phyloP scores from a whole-genome alignment of 2,888 invertebrate genomes.

The Netelia melanura region DNA sequence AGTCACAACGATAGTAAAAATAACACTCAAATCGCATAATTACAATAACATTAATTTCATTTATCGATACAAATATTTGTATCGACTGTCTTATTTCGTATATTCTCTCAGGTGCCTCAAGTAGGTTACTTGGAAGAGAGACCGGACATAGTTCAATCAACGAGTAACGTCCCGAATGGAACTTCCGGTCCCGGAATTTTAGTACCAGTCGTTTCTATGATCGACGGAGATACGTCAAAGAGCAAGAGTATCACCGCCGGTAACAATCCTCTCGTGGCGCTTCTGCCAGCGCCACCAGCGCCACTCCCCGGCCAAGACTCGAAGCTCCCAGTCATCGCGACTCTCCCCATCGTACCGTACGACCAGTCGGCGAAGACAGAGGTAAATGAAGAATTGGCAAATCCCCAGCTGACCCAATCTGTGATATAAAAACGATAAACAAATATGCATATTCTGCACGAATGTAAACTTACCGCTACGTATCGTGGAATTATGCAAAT shows the following conservation, averaged over 20 bases:
- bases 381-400: slow-evolving; percentile 58
- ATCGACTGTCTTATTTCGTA: background rate
- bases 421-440: background rate
- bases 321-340: slow-evolving; percentile 42
- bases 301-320: background rate
- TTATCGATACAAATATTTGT: background rate
- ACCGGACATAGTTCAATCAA: slow-evolving; percentile 22
- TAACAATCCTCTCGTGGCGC: slow-evolving; percentile 56
- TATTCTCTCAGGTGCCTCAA: slow-evolving; percentile 44
- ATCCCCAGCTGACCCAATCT: background rate
- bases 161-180: slow-evolving; percentile 9
- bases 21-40: no score
- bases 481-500: background rate
- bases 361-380: slow-evolving; percentile 24
- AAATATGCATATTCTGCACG: background rate
- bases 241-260: slow-evolving; percentile 9
- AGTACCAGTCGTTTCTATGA: slow-evolving; percentile 56
- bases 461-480: background rate
- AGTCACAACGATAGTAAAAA: no score
- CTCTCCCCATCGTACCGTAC: slow-evolving; percentile 40
- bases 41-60: no score
- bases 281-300: slow-evolving; percentile 48
- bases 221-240: slow-evolving; percentile 34
- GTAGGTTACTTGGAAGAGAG: slow-evolving; percentile 59
- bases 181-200: slow-evolving; percentile 53